Evolutionary conservation across 2,888 invertebrate genomes (phyloP), one percentile per base, ranked within the genome.

Genomic region (Dichetophora obliterata): DNA sequence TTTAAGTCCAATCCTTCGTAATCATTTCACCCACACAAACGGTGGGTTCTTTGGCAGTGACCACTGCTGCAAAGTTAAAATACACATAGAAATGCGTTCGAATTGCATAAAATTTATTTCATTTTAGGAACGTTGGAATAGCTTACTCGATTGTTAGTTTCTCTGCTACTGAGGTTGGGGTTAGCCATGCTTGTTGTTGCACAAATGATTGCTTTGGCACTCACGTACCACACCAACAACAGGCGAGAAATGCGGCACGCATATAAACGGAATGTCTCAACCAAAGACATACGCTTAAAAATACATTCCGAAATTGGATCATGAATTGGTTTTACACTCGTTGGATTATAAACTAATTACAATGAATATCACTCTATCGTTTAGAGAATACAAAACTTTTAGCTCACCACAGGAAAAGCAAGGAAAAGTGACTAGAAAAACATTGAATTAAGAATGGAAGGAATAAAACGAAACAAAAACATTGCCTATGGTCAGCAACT

Each of bases 311-410:
- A 59, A 59, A 59, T 59, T 59, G 27, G 59, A 59, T 27, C 59
- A 59, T 24, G 59, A 22, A 27, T 59, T 59, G 59, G 59, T 59
- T 31, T 37, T 31, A 37, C 66, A 37, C 66, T 37, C 34, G 66
- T 37, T 37, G 66, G 66, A 66, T 66, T 66, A 66, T 43, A 65
- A 66, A 66, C 37, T 66, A 66, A 66, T 34, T 66, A 66, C 66
- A 66, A 66, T 37, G 37, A 66, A 66, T 22, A 43, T 37, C 66
- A 66, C 43, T 66, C 66, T 34, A 37, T 27, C 43, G 43, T 43
- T 11, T 11, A 14, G 14, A 43, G 14, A 2, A 43, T 43, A 43
- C 43, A 43, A 43, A 31, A 14, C 43, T 43, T 14, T 43, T 43
- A 43, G 43, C 11, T 43, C 11, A 43, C 11, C 43, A 43, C 43